A percentile compares a stretch with the other conserved stretches of the same genome.
These are phyloP conservation scores for Sisor rabdophorus DNA, from an alignment of 2,113 vertebrate species.

Conservation along the genomic window DNA sequence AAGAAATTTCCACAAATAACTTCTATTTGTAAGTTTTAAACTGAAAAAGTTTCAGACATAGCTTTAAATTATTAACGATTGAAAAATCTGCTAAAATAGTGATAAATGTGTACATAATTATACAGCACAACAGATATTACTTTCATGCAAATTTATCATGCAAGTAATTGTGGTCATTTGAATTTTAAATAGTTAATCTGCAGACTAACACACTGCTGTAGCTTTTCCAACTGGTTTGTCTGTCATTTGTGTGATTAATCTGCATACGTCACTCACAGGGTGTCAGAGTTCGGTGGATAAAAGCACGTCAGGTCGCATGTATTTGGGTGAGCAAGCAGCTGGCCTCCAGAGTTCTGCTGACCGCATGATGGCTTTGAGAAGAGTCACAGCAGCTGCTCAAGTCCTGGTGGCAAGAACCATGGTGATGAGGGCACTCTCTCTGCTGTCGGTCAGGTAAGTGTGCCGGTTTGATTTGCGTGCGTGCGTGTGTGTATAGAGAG, in stretches of 20 bases:
- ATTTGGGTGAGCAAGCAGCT: constrained; percentile 91
- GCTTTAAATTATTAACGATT: too few species aligned
- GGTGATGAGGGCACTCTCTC: constrained; percentile 95
- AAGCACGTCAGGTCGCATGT: constrained; percentile 85
- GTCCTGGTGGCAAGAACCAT: constrained; percentile 94
- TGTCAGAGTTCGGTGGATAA: constrained; percentile 93
- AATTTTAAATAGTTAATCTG: neutral
- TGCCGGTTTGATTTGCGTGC: neutral
- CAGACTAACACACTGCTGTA: neutral
- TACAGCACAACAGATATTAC: too few species aligned
- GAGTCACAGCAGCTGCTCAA: constrained; percentile 92
- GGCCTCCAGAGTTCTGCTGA: constrained; percentile 86
- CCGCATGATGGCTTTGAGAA: constrained; percentile 86
- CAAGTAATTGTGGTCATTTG: too few species aligned
- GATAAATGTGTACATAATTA: too few species aligned
- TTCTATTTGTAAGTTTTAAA: too few species aligned
- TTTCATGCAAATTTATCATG: too few species aligned
- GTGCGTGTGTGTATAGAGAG: neutral
- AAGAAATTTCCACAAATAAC: too few species aligned
- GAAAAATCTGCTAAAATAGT: too few species aligned
- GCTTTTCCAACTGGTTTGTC: neutral
- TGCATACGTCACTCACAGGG: constrained; percentile 65
- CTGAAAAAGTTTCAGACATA: too few species aligned
- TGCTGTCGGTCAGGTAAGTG: constrained; percentile 85
- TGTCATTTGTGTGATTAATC: neutral